Evolutionary conservation across 2,888 invertebrate genomes (phyloP).

Genomic region (Neria commutata): DNA sequence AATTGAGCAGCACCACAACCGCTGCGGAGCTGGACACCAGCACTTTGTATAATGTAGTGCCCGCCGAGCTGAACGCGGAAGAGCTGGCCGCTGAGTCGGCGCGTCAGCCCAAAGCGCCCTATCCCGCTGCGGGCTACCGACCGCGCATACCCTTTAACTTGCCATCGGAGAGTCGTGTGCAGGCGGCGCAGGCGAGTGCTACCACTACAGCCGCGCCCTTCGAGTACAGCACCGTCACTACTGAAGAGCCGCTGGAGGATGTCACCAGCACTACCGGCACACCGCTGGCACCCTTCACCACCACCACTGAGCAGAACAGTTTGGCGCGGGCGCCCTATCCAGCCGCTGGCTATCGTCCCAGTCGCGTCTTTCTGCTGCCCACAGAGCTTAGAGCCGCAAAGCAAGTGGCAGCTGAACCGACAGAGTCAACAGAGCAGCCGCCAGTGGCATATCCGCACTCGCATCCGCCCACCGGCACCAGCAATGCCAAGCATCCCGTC

Average conservation of each 20-base stretch:
- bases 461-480: neutral
- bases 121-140: slow-evolving; percentile 50
- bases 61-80: neutral
- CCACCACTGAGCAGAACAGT: slow-evolving; percentile 27
- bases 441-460: slow-evolving; percentile 3
- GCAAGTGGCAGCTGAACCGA: neutral
- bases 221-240: slow-evolving; percentile 36
- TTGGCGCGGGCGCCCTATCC: slow-evolving; percentile 44
- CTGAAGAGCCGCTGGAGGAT: slow-evolving; percentile 9
- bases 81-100: neutral
- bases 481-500: slow-evolving; percentile 46
- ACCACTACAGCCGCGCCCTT: too few species aligned
- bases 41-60: slow-evolving; percentile 20
- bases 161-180: slow-evolving; percentile 35
- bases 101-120: slow-evolving; percentile 37
- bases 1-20: slow-evolving; percentile 33
- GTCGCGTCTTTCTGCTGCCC: slow-evolving; percentile 46
- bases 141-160: slow-evolving; percentile 47
- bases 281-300: slow-evolving; percentile 11
- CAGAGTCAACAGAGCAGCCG: neutral
- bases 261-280: slow-evolving; percentile 27
- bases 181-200: too few species aligned
- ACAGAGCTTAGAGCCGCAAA: slow-evolving; percentile 17
- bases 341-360: slow-evolving; percentile 49
- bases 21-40: slow-evolving; percentile 25